A percentile compares a stretch with the other conserved stretches of the same genome.
Evolutionary conservation across 2,113 vertebrate species (phyloP).

Genomic region (Seriola dumerili): DNA sequence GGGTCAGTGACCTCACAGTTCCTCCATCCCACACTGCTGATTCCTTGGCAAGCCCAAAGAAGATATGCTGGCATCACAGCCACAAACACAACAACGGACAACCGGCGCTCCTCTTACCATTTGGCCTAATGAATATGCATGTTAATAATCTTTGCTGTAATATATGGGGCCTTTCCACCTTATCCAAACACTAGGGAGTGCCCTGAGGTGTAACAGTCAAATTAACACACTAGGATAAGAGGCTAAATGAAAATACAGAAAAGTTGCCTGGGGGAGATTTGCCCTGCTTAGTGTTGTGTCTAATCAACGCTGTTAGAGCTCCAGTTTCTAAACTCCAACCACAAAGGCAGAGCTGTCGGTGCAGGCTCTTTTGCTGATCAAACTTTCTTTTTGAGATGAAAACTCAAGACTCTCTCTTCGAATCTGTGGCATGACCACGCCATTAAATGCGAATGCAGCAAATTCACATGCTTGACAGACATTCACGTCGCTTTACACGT

Average conservation of each 20-base stretch:
- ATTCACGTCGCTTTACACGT: conserved; percentile 9
- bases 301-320: conserved; percentile 40
- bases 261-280: conserved; percentile 39
- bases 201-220: conserved; percentile 48
- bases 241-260: conserved; percentile 64
- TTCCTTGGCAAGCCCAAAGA: conserved; percentile 41
- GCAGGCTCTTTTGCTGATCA: background rate
- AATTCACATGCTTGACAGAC: conserved; percentile 17
- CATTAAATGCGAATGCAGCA: conserved; percentile 4
- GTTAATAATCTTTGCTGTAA: conserved; percentile 41
- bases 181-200: conserved; percentile 52
- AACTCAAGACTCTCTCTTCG: background rate
- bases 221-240: conserved; percentile 65
- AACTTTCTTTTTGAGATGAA: too few relatives aligned
- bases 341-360: conserved; percentile 5
- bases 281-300: conserved; percentile 32
- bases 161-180: conserved; percentile 47
- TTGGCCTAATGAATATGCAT: conserved; percentile 54
- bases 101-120: conserved; percentile 1
- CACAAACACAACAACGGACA: conserved; percentile 23
- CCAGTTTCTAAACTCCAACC: conserved; percentile 1
- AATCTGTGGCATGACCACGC: background rate
- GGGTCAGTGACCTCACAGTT: conserved; percentile 49
- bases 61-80: conserved; percentile 32
- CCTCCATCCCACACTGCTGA: conserved; percentile 54